Conservation (phyloP, 1,140 invertebrate genomes). For the Thaumetopoea pityocampa region DNA sequence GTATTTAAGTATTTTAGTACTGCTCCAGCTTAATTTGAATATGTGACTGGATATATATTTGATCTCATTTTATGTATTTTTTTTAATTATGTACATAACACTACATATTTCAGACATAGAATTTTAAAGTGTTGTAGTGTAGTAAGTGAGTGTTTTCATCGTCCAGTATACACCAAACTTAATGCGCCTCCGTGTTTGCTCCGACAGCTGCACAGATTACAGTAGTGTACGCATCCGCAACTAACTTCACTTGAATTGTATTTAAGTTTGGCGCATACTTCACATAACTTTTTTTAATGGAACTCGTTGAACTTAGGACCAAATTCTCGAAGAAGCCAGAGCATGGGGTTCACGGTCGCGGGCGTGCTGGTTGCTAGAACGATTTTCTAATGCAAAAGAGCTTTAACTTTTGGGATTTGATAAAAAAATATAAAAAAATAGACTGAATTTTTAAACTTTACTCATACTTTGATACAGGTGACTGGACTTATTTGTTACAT, state of each 20-base stretch:
- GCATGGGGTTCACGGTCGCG: slow-evolving; percentile 34
- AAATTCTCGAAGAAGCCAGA: slow-evolving; percentile 48
- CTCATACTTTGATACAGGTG: slow-evolving; percentile 68
- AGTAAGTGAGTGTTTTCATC: slow-evolving; percentile 13
- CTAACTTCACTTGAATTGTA: no score
- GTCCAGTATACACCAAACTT: no score
- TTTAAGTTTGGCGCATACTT: no score
- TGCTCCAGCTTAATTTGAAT: slow-evolving; percentile 28
- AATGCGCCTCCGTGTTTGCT: no score
- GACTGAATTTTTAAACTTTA: slow-evolving; percentile 70
- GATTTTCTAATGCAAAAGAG: slow-evolving; percentile 55
- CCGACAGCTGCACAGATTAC: no score
- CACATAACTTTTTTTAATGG: slow-evolving; percentile 28
- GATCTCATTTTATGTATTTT: slow-evolving; percentile 53
- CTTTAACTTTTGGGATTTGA: slow-evolving; percentile 66
- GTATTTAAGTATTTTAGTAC: slow-evolving; percentile 20
- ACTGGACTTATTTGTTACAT: slow-evolving; percentile 48
- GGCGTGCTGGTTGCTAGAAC: slow-evolving; percentile 33
- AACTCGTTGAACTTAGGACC: slow-evolving; percentile 48
- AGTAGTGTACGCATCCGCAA: no score
- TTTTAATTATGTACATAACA: slow-evolving; percentile 41
- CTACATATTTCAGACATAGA: slow-evolving; percentile 28
- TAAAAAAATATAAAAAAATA: slow-evolving; percentile 49
- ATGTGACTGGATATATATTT: slow-evolving; percentile 39
- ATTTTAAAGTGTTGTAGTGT: slow-evolving; percentile 24